Evolutionary conservation across 2,797 vertebrate species (phyloP), one percentile per base, ranked within the genome.

Genomic region (Lateolabrax maculatus): DNA sequence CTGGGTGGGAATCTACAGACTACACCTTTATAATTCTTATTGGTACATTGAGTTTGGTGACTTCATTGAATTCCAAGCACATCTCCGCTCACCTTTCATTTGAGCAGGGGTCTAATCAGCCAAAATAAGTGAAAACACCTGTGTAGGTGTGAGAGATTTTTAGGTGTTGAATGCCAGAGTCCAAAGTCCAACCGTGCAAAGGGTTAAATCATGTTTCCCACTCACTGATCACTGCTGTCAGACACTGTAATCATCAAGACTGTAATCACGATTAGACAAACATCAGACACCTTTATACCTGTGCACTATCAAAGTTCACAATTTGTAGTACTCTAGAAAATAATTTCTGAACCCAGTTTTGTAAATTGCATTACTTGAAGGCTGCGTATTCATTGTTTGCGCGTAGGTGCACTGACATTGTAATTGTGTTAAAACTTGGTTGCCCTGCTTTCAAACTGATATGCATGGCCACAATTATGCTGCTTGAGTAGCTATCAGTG

Each of bases 261-360:
- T 39, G 13, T 41, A 37, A 51, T 65, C 41, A n/a, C 16, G 18
- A 27, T 29, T 43, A 36, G 44, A 68, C 72, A 55, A 41, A 56
- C 29, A 51, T 55, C 71, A 65, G 29, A 74, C 41, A 34, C 34
- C 4, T 64, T 29, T 6, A 49, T 4, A 43, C 36, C 34, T n/a
- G 9, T 23, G 16, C 11, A 31, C 29, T 18, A 23, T 51, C 39
- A 37, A 67, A 57, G 23, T 58, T 60, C 19, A 64, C 11, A 44
- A 19, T 51, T 11, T 34, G 56, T 16, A 53, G 55, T 34, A 34
- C 19, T 11, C 60, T 3, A 65, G 15, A 63, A 53, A n/a, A 60
- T 41, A 0, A 67, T 57, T 34, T 37, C 43, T 13, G 16, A 75
- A 39, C 31, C 53, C 11, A 56, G 21, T 69, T 79, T 76, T 71